phyloP scores from a whole-genome alignment of 2,888 invertebrate species.

The Mystacides longicornis region DNA sequence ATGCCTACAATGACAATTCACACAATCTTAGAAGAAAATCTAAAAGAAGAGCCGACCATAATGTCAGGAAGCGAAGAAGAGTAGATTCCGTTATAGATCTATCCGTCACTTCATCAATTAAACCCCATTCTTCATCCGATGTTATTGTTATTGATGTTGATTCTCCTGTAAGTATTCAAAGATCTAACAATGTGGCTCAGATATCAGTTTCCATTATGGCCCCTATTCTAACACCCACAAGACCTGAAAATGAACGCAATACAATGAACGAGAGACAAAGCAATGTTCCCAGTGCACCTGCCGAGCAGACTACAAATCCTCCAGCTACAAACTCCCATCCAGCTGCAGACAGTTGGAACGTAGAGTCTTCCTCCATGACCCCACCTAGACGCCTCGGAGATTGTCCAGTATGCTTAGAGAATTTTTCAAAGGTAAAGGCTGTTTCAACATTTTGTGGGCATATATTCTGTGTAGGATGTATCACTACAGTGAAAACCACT shows the following conservation, averaged over 20 bases:
- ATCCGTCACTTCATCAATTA: neutral
- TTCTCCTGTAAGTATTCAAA: conserved; percentile 5
- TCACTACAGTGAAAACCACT: conserved; percentile 21
- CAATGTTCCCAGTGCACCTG: neutral
- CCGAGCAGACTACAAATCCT: neutral
- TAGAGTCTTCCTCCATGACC: neutral
- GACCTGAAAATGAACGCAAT: too few species aligned
- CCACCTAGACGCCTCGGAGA: conserved; percentile 11
- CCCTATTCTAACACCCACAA: too few species aligned
- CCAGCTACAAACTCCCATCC: neutral
- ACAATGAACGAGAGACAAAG: neutral
- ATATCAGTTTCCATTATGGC: neutral
- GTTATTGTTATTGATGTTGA: conserved; percentile 17
- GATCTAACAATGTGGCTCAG: neutral
- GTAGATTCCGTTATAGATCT: neutral
- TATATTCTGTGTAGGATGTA: conserved; percentile 27
- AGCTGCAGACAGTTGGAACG: neutral
- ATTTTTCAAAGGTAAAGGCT: conserved; percentile 17
- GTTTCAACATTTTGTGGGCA: conserved; percentile 28
- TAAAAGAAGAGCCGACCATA: neutral
- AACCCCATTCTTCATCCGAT: conserved; percentile 10
- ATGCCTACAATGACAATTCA: too few species aligned
- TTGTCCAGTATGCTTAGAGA: conserved; percentile 27
- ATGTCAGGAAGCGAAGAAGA: neutral
- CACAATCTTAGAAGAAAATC: neutral